phyloP scores from a whole-genome alignment of 2,113 vertebrate genomes.

The Rhadina sibilatrix region DNA sequence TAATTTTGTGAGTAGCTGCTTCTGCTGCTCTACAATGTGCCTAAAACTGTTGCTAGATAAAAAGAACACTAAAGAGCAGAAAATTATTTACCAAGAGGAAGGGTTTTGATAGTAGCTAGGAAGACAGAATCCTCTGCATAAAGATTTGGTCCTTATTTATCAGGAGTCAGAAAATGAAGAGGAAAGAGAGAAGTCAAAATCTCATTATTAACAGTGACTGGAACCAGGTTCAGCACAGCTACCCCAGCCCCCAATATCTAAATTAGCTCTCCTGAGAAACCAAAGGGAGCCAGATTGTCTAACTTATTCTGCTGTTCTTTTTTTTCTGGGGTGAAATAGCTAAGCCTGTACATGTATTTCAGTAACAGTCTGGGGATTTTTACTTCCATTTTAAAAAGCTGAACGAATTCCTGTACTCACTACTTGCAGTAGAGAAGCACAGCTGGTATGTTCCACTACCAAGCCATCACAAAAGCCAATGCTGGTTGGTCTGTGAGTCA shows the following conservation, averaged over 20 bases:
- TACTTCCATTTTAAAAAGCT: not conserved
- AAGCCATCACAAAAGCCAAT: not conserved
- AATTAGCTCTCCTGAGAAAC: not conserved
- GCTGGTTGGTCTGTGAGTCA: not conserved
- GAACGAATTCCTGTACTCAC: not conserved
- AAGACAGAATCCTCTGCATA: not conserved
- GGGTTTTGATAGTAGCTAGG: not conserved
- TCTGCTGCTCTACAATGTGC: not conserved
- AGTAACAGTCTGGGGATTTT: rapidly evolving
- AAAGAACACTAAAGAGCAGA: not conserved
- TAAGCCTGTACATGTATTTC: not conserved
- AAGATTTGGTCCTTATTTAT: not conserved
- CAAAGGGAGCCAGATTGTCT: not conserved
- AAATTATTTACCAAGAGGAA: not conserved
- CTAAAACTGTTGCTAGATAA: not conserved
- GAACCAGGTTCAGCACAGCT: not conserved
- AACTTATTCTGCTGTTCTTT: not conserved
- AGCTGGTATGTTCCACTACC: not conserved
- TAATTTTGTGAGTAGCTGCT: not conserved
- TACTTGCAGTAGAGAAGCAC: not conserved
- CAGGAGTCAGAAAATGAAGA: not conserved
- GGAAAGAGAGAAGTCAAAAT: not conserved
- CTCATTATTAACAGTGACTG: rapidly evolving
- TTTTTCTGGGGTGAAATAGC: not conserved
- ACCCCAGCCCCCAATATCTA: not conserved